phyloP scores from a whole-genome alignment of 2,888 invertebrate species.

The Chaetoderma sp. region DNA sequence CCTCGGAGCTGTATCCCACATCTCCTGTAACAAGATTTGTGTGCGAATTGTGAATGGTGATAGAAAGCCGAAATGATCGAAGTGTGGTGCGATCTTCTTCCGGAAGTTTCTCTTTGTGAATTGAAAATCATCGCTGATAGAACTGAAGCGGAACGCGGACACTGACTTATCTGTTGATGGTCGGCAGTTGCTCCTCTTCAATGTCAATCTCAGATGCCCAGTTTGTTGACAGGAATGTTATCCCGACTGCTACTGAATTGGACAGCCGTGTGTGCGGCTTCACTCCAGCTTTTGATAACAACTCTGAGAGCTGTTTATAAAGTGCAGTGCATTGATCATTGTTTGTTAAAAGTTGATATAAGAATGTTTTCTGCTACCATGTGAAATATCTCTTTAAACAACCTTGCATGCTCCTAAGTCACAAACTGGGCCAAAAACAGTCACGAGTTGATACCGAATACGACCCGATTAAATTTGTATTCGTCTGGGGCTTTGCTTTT shows the following conservation, averaged over 20 bases:
- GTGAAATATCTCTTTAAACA: too few species aligned
- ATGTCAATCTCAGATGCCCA: too few species aligned
- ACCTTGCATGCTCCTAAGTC: too few species aligned
- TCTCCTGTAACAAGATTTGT: conserved; percentile 48
- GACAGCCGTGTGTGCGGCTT: too few species aligned
- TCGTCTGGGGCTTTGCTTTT: conserved; percentile 3
- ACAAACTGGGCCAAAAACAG: conserved; percentile 39
- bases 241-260: too few species aligned
- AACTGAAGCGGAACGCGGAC: too few species aligned
- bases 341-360: conserved; percentile 23
- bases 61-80: conserved; percentile 56
- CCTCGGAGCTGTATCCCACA: conserved; percentile 43
- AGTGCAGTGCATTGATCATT: conserved; percentile 20
- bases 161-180: too few species aligned
- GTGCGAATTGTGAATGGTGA: conserved; percentile 39
- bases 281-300: too few species aligned
- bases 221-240: too few species aligned
- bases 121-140: neutral
- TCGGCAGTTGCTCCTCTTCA: conserved; percentile 26
- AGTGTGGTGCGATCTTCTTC: conserved; percentile 49
- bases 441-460: too few species aligned
- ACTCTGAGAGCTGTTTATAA: conserved; percentile 31
- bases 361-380: conserved; percentile 33
- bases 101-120: conserved; percentile 49
- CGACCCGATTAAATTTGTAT: too few species aligned